phyloP scores from a whole-genome alignment of 2,797 vertebrate species.

The Pseudochaenichthys georgianus region DNA sequence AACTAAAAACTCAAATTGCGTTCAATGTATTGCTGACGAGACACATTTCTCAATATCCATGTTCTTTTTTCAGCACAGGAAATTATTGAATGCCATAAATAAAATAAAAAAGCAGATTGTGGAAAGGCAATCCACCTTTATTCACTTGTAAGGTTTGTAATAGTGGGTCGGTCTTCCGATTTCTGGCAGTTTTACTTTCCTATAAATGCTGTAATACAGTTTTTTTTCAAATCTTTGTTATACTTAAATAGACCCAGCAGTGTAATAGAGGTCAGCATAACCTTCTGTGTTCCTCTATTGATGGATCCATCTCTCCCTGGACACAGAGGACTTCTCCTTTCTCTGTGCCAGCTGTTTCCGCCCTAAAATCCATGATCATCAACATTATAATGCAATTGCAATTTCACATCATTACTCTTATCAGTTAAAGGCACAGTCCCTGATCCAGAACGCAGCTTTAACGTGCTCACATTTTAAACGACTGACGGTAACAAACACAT shows the following conservation, averaged over 20 bases:
- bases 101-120: no score
- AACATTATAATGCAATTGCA: constrained; percentile 15
- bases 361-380: constrained; percentile 38
- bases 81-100: no score
- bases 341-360: constrained; percentile 82
- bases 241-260: constrained; percentile 16
- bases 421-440: not conserved
- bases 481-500: not conserved
- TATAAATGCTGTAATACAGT: not conserved
- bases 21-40: no score
- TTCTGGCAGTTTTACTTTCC: not conserved
- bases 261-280: constrained; percentile 60
- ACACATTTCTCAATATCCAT: no score
- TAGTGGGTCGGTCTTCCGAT: not conserved
- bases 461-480: not conserved
- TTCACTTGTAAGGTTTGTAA: not conserved
- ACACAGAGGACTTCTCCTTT: constrained; percentile 81
- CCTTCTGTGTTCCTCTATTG: constrained; percentile 79
- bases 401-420: not conserved
- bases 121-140: no score
- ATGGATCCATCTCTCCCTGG: constrained; percentile 71
- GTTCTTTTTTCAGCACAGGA: no score
- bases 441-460: no score
- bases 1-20: no score
- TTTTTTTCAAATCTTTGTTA: constrained; percentile 12